Evolutionary conservation across 2,888 invertebrate genomes (phyloP).

Genomic region (Polydrusus pterygomalis): DNA sequence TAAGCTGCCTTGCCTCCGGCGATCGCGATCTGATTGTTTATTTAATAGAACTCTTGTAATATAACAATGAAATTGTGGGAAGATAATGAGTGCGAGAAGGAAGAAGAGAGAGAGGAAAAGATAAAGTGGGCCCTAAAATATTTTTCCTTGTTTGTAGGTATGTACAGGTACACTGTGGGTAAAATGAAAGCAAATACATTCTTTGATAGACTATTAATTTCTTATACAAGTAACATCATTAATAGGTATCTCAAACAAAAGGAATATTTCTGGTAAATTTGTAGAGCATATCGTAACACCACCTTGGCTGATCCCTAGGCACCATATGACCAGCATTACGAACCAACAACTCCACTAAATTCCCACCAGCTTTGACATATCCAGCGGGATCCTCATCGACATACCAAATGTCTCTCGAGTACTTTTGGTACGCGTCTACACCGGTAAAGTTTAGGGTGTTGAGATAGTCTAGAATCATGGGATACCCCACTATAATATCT

Average conservation of each 20-base stretch:
- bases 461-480: conserved; percentile 84
- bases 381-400: conserved; percentile 80
- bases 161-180: too few relatives aligned
- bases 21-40: conserved; percentile 41
- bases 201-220: too few relatives aligned
- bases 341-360: conserved; percentile 81
- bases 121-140: conserved; percentile 2
- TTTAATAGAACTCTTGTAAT: conserved; percentile 41
- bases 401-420: conserved; percentile 79
- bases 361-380: conserved; percentile 79
- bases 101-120: too few relatives aligned
- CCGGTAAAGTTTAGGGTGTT: conserved; percentile 79
- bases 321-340: conserved; percentile 87
- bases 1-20: conserved; percentile 46
- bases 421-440: conserved; percentile 76
- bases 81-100: conserved; percentile 11
- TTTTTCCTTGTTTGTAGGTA: too few relatives aligned
- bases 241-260: conserved; percentile 5
- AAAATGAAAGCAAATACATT: neutral
- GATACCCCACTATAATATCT: conserved; percentile 90
- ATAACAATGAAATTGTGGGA: conserved; percentile 48
- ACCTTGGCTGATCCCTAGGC: conserved; percentile 83
- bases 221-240: too few relatives aligned
- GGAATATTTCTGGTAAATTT: conserved; percentile 19
- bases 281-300: conserved; percentile 80